phyloP scores from a whole-genome alignment of 2,888 invertebrate genomes.

The Cistogaster globosa region DNA sequence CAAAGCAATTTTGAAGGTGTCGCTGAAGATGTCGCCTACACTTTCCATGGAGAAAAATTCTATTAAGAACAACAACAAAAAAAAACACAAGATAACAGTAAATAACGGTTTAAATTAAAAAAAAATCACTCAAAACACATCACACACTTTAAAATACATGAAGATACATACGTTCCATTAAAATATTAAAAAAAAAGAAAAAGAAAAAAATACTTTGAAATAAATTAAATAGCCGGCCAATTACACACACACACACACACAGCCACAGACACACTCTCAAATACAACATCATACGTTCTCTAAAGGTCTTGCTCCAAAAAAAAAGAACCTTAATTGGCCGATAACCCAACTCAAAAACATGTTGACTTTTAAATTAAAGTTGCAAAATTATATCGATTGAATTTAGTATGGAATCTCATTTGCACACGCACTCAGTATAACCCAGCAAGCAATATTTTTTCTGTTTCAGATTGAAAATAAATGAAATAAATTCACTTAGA shows the following conservation, averaged over 20 bases:
- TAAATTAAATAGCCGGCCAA: constrained; percentile 38
- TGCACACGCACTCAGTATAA: constrained; percentile 23
- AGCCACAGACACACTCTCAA: not conserved
- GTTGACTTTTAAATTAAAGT: constrained; percentile 59
- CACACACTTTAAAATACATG: constrained; percentile 35
- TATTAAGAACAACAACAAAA: constrained; percentile 67
- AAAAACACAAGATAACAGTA: not conserved
- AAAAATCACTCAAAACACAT: constrained; percentile 20
- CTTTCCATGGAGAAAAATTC: constrained; percentile 80
- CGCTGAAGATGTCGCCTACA: constrained; percentile 77
- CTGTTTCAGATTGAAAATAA: not conserved
- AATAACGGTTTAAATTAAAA: constrained; percentile 27
- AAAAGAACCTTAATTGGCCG: constrained; percentile 46
- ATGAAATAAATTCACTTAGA: too few relatives aligned
- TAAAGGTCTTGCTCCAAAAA: constrained; percentile 55
- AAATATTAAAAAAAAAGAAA: constrained; percentile 32
- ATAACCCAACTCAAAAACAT: constrained; percentile 59
- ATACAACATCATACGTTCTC: not conserved
- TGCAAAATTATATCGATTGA: constrained; percentile 36
- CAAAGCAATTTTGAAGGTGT: constrained; percentile 80
- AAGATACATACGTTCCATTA: constrained; percentile 34
- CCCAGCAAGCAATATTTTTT: constrained; percentile 25
- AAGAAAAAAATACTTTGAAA: constrained; percentile 56
- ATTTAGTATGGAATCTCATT: constrained; percentile 5
- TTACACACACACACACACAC: not conserved